phyloP scores from a whole-genome alignment of 2,888 invertebrate species.

The Tetragnatha montana region DNA sequence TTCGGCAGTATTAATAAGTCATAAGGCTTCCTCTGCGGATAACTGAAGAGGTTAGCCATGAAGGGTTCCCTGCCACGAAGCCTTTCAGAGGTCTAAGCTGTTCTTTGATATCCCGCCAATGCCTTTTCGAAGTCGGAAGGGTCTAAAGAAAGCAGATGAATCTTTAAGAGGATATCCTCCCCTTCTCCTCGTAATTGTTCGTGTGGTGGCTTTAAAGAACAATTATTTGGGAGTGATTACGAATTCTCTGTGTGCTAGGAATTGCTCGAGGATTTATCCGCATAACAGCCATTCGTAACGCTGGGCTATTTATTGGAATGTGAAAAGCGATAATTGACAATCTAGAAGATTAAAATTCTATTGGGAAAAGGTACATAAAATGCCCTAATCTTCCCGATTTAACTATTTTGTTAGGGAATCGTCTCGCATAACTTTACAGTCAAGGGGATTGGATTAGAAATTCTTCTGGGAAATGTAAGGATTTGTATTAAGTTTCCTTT shows the following conservation, averaged over 20 bases:
- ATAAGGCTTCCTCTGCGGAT: slow-evolving; percentile 40
- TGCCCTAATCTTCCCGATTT: neutral
- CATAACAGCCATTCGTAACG: neutral
- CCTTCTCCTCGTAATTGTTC: slow-evolving; percentile 25
- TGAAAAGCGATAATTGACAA: slow-evolving; percentile 1
- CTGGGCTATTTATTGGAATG: neutral
- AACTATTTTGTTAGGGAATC: neutral
- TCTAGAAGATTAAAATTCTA: neutral
- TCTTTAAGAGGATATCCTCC: slow-evolving; percentile 50
- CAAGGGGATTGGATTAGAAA: neutral
- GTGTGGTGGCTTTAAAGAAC: slow-evolving; percentile 39
- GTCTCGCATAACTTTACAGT: neutral
- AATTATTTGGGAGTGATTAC: slow-evolving; percentile 41
- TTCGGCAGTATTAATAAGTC: slow-evolving; percentile 55
- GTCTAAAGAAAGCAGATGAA: slow-evolving; percentile 59
- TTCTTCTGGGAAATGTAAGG: neutral
- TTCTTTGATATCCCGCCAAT: slow-evolving; percentile 35
- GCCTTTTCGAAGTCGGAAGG: slow-evolving; percentile 41
- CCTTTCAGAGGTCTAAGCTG: slow-evolving; percentile 24
- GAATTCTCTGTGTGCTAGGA: slow-evolving; percentile 38
- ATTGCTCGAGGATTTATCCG: neutral
- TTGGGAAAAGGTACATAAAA: neutral
- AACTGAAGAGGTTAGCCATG: slow-evolving; percentile 12
- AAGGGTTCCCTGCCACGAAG: slow-evolving; percentile 14
- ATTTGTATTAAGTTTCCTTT: neutral